Percentiles rank a stretch among this genome's conserved stretches.
Conservation (phyloP, 2,113 vertebrate species). For the Nycticorax nycticorax region DNA sequence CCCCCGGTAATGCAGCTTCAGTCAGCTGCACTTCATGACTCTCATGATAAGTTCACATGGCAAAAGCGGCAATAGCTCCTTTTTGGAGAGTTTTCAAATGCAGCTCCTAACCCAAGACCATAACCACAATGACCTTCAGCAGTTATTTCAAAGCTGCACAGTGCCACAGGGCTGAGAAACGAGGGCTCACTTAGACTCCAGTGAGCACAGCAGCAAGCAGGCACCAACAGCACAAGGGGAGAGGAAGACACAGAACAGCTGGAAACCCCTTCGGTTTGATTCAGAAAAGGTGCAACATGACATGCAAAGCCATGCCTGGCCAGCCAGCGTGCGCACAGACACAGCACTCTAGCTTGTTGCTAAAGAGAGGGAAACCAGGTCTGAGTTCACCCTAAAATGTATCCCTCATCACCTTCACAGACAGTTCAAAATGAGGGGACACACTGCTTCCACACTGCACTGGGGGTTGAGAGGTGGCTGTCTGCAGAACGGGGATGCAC, state of each 20-base stretch:
- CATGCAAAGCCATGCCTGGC: neutral
- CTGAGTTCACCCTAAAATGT: neutral
- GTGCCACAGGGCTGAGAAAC: neutral
- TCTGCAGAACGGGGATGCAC: neutral
- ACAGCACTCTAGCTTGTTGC: neutral
- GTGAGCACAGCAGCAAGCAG: neutral
- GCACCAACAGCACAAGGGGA: neutral
- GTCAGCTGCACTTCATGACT: neutral
- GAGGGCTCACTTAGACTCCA: neutral
- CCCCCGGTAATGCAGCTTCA: neutral
- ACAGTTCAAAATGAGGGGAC: neutral
- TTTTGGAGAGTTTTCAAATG: neutral
- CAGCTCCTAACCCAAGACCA: neutral
- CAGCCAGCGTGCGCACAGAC: fast-evolving
- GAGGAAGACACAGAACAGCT: neutral
- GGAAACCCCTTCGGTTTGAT: neutral
- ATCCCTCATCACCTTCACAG: neutral
- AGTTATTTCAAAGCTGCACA: neutral
- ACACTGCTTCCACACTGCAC: fast-evolving
- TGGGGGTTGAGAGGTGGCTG: neutral
- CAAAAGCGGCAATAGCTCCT: neutral
- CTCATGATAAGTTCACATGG: constrained; percentile 1
- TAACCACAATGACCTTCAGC: constrained; percentile 32
- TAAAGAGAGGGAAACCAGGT: neutral
- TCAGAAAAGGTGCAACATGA: neutral